Percentiles rank a stretch among this genome's conserved stretches.
phyloP scores from a whole-genome alignment of 1,140 invertebrate genomes.

The Macrosteles quadrilineatus region DNA sequence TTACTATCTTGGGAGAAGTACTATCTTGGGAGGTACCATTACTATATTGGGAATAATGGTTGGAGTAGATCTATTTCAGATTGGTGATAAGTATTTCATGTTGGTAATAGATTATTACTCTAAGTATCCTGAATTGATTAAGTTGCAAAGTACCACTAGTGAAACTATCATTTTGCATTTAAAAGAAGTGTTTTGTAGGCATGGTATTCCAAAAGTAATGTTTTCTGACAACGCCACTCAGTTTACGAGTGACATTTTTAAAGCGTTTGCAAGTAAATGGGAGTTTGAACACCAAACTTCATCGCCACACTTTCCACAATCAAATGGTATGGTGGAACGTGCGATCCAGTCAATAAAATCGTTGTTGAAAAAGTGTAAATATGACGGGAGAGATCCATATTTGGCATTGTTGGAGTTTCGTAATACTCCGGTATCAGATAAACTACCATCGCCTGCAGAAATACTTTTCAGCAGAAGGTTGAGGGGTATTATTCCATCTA shows the following conservation, averaged over 20 bases:
- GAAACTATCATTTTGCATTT: slow-evolving; percentile 36
- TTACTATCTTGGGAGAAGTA: slow-evolving; percentile 44
- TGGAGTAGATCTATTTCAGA: slow-evolving; percentile 45
- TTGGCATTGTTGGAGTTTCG: slow-evolving; percentile 28
- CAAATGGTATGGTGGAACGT: slow-evolving; percentile 49
- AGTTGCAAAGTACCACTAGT: slow-evolving; percentile 29
- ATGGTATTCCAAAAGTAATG: slow-evolving; percentile 47
- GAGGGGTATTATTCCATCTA: slow-evolving; percentile 2
- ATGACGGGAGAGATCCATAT: slow-evolving; percentile 29
- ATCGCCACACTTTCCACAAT: slow-evolving; percentile 48
- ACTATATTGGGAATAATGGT: slow-evolving; percentile 46
- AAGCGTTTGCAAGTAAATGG: slow-evolving; percentile 48
- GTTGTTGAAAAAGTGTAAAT: slow-evolving; percentile 43
- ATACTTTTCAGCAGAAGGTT: neutral
- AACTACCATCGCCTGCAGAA: neutral
- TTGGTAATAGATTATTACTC: slow-evolving; percentile 48
- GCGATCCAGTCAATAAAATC: slow-evolving; percentile 48
- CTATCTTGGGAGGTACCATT: slow-evolving; percentile 44
- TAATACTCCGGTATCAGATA: slow-evolving; percentile 17
- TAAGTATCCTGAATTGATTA: slow-evolving; percentile 44
- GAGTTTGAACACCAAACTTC: slow-evolving; percentile 48
- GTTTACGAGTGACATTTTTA: slow-evolving; percentile 47
- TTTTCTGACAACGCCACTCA: slow-evolving; percentile 50
- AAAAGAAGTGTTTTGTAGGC: slow-evolving; percentile 43
- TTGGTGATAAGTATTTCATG: slow-evolving; percentile 44